A percentile compares a stretch with the other conserved stretches of the same genome.
phyloP scores from a whole-genome alignment of 2,888 invertebrate genomes.

The Hecatera dysodea region DNA sequence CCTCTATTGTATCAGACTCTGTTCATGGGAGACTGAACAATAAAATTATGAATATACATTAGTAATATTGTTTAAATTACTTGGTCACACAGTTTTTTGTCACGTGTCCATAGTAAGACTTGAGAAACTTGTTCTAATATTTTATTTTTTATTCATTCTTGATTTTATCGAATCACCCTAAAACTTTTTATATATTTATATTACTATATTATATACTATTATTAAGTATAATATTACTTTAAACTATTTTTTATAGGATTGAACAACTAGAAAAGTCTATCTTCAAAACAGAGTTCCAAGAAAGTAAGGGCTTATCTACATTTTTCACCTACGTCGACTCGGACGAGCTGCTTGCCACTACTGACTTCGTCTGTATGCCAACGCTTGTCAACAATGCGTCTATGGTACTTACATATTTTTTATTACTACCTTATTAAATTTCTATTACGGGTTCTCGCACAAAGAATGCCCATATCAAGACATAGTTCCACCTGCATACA shows the following conservation, averaged over 20 bases:
- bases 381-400: constrained; percentile 39
- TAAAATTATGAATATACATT: too few species aligned
- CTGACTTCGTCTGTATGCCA: constrained; percentile 45
- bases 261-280: constrained; percentile 37
- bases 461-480: too few species aligned
- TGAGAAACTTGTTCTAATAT: background rate
- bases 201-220: too few species aligned
- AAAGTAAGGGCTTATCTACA: constrained; percentile 42
- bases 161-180: background rate
- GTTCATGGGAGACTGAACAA: too few species aligned
- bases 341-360: constrained; percentile 54
- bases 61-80: too few species aligned
- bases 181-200: too few species aligned
- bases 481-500: too few species aligned
- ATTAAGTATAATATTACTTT: too few species aligned
- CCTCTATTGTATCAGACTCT: too few species aligned
- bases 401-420: constrained; percentile 36
- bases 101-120: background rate
- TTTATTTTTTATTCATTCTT: background rate
- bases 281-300: constrained; percentile 38
- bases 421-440: background rate
- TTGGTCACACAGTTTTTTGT: too few species aligned
- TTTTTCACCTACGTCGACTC: constrained; percentile 42
- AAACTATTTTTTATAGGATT: constrained; percentile 41
- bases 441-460: too few species aligned